Conservation (phyloP, 2,888 invertebrate genomes). For the Athetis lepigone region DNA sequence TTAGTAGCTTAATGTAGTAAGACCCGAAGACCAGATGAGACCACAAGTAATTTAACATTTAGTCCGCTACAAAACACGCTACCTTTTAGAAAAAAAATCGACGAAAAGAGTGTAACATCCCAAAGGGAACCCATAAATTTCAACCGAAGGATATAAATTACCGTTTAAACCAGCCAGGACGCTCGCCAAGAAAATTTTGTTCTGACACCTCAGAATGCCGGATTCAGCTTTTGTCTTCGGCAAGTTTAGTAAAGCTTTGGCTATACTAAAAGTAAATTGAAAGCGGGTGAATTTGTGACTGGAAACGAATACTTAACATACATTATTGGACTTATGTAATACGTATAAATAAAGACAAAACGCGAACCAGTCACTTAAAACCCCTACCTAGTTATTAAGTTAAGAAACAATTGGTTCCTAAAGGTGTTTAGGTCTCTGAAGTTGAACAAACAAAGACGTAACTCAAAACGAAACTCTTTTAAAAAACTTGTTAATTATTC, state of each 20-base stretch:
- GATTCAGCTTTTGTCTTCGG: conserved; percentile 49
- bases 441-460: no score
- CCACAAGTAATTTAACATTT: neutral
- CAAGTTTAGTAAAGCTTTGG: conserved; percentile 17
- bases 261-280: neutral
- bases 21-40: no score
- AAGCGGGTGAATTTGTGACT: rapidly evolving
- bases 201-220: conserved; percentile 45
- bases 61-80: neutral
- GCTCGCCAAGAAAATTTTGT: conserved; percentile 36
- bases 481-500: no score
- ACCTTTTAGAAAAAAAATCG: conserved; percentile 7
- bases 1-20: no score
- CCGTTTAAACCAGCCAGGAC: conserved; percentile 31
- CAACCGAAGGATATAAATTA: conserved; percentile 37
- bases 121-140: conserved; percentile 34
- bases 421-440: no score
- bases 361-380: no score
- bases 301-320: neutral
- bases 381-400: no score
- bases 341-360: no score
- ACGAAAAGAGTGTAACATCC: conserved; percentile 16
- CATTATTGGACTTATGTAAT: neutral
- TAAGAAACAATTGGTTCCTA: no score
- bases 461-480: no score